Percentiles rank a stretch among this genome's conserved stretches.
phyloP scores from a whole-genome alignment of 30 jellyfish, hydroid and myxozoan species.

The Morbakka virulenta region DNA sequence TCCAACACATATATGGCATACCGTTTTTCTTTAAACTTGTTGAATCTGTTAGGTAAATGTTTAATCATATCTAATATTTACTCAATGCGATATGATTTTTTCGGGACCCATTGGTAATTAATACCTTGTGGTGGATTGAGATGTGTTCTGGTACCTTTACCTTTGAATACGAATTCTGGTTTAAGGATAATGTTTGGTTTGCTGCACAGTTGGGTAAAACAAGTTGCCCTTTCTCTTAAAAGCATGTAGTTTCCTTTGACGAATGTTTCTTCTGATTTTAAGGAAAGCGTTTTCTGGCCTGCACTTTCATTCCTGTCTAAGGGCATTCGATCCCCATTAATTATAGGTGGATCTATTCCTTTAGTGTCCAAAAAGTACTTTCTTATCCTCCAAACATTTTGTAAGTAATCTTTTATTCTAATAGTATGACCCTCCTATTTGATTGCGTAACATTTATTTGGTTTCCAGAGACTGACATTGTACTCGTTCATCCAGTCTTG shows the following conservation, averaged over 20 bases:
- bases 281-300: too few species aligned
- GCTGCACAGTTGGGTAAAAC: too few species aligned
- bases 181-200: neutral
- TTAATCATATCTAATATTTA: conserved; percentile 29
- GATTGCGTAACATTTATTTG: too few species aligned
- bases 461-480: neutral
- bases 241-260: too few species aligned
- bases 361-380: neutral
- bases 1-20: conserved; percentile 66
- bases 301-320: too few species aligned
- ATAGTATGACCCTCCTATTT: neutral
- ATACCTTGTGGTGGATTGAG: conserved; percentile 10
- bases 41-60: too few species aligned
- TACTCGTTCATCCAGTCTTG: neutral
- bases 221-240: too few species aligned
- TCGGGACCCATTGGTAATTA: conserved; percentile 16
- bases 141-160: too few species aligned
- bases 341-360: conserved; percentile 31
- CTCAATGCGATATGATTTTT: conserved; percentile 23
- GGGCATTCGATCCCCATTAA: conserved; percentile 48
- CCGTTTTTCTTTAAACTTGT: conserved; percentile 40
- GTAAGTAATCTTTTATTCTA: too few species aligned
- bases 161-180: conserved; percentile 38
- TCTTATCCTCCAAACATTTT: conserved; percentile 1
- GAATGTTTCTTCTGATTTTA: too few species aligned